Conservation (phyloP, 2,113 vertebrate genomes). For the Nymphicus hollandicus region DNA sequence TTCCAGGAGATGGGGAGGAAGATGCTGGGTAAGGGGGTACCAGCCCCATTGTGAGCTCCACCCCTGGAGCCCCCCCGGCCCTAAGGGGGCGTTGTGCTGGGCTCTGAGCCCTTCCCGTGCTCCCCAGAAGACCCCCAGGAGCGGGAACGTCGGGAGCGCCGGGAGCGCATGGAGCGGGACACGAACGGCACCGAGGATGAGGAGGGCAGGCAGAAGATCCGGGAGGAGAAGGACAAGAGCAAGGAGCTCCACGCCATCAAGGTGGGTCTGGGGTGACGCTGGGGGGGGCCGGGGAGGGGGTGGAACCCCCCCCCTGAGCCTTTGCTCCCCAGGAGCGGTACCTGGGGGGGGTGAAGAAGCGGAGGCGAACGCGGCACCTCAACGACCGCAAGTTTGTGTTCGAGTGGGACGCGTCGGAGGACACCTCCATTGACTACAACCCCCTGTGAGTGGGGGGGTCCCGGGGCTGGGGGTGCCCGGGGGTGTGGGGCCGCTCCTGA, state of each 20-base stretch:
- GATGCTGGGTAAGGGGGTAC: constrained; percentile 84
- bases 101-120: background rate
- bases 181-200: constrained; percentile 94
- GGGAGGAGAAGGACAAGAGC: constrained; percentile 96
- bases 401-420: constrained; percentile 96
- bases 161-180: constrained; percentile 93
- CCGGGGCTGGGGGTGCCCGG: background rate
- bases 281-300: fast-evolving
- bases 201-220: constrained; percentile 91
- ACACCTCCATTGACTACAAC: constrained; percentile 95
- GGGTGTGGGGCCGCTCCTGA: background rate
- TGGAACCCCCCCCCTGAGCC: background rate
- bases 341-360: constrained; percentile 92
- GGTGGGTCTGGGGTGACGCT: constrained; percentile 51
- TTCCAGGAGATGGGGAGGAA: constrained; percentile 96
- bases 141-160: constrained; percentile 87
- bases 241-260: constrained; percentile 97
- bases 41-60: fast-evolving
- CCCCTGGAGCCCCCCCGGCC: too few species aligned
- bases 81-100: fast-evolving
- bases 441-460: constrained; percentile 82
- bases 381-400: constrained; percentile 99
- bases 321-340: constrained; percentile 84
- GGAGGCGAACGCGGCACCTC: constrained; percentile 90
- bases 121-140: constrained; percentile 95